Evolutionary conservation across 2,113 vertebrate genomes (phyloP).

Genomic region (Lonchura striata): DNA sequence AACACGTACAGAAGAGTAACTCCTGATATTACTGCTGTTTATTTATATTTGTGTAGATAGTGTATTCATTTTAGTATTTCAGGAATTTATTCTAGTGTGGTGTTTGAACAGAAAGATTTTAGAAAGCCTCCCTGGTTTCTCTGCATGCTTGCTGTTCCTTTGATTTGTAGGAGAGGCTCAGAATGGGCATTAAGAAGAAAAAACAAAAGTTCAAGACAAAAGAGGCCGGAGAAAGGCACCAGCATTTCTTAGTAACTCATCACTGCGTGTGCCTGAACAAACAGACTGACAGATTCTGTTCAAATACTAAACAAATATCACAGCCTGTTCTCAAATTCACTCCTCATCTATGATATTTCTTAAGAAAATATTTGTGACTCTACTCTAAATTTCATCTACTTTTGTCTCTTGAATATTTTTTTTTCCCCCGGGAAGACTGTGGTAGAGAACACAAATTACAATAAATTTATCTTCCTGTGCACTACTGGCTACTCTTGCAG

Average conservation of each 20-base stretch:
- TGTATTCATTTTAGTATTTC: neutral
- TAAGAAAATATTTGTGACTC: conserved; percentile 51
- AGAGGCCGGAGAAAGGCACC: neutral
- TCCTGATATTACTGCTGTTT: neutral
- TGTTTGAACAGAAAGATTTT: neutral
- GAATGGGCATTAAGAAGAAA: neutral
- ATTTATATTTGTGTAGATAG: neutral
- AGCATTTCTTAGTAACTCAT: neutral
- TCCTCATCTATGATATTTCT: conserved; percentile 39
- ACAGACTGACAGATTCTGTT: conserved; percentile 31
- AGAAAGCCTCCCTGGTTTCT: neutral
- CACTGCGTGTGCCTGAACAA: neutral
- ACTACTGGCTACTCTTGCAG: neutral
- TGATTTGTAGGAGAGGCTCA: neutral
- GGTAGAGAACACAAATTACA: neutral
- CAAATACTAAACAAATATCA: conserved; percentile 60
- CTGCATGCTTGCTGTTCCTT: neutral
- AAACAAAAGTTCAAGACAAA: neutral
- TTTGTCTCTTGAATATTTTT: conserved; percentile 30
- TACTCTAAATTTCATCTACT: conserved; percentile 49
- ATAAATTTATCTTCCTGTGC: neutral
- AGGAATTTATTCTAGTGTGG: neutral
- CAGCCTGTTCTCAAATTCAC: conserved; percentile 43
- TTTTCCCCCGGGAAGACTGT: neutral
- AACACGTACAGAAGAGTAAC: neutral